Base-by-base conservation (phyloP, 2,888 invertebrate genomes). In the Mylabris sibirica region DNA sequence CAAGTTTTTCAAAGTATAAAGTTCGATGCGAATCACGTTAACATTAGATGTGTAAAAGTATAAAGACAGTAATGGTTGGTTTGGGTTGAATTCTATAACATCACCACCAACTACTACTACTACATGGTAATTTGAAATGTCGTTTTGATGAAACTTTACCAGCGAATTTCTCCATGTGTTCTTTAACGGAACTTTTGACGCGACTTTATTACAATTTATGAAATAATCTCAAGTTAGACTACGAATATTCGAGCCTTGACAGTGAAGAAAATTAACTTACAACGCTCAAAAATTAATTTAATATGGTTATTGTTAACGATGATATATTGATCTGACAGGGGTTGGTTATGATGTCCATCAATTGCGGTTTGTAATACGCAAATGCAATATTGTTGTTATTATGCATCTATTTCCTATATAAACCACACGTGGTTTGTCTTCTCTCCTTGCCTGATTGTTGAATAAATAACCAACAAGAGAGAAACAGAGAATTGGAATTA, bases 11-110 rank as follows among this genome's bases (percentile, higher is more conserved):
- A 12, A 22, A 49, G 49, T 49, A 20, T 11, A 49, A 49, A 49
- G 20, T 49, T 49, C 20, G 49, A 49, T 49, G 20, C 11, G 49
- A 20, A 49, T 49, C 49, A 49, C 49, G 49, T 49, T 49, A 30
- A 22, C 49, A 49, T 49, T 49, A 9, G 49, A 49, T 49, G 49
- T 49, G 49, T 20, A 20, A 49, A 49, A 49, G 49, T 49, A 20
- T 20, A 49, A 49, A 20, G 20, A 22, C 49, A n/a, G 6, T n/a
- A n/a, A 44, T 11, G 12, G 17, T 8, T 8, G n/a, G 20, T 11
- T 8, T 1, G 20, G 20, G 20, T 49, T 20, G 30, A 8, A 6
- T 30, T 30, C 30, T 30, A 30, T 6, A 30, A 30, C 30, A 30
- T 6, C 30, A 30, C 30, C 30, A 30, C 30, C 4, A 8, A 30